Evolutionary conservation across 37 sponge, comb jelly and placozoan species (phyloP), one percentile per base, ranked within the genome.

Genomic region (Dysidea cf. avara): DNA sequence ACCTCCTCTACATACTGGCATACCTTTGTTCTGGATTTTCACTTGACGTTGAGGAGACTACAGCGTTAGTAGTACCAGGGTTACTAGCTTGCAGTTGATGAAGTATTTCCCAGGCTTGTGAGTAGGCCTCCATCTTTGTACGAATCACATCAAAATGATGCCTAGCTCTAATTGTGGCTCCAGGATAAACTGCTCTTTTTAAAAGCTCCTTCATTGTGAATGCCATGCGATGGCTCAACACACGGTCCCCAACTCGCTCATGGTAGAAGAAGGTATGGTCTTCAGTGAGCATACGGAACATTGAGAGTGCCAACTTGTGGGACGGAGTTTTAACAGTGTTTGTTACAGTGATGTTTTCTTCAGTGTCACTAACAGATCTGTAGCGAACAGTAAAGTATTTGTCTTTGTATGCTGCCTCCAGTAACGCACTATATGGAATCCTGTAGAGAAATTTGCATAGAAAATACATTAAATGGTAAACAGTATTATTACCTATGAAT

Each of bases 201-300:
- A 78, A 56, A 66, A 67, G 30, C 30, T 21, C 54, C 56, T 78
- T 40, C 57, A 38, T 54, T 26, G 32, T 37, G 21, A 69, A 3
- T 71, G 55, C 39, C 60, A 54, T 4, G 61, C 59, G 25, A 37
- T 90, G 91, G 30, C 77, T 72, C 17, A 46, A 35, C 38, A 90
- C 86, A 2, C 73, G 28, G 38, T 50, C 56, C 34, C 37, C 47
- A 18, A 90, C 91, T 7, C 78, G 77, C 24, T 34, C 29, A 38
- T 90, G 91, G 31, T 66, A 71, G 72, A 81, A 81, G 72, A 84
- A 90, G 29, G 84, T 85, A 40, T 90, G 91, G 0, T 84, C 78
- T 51, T 90, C 91, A 0, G 91, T 85, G 25, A 81, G 74, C 1
- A 29, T 1, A 2, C 91, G 75, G 57, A 90, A 90, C 39, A 90